phyloP scores from a whole-genome alignment of 1,140 invertebrate species.

The Mamestra configurata region DNA sequence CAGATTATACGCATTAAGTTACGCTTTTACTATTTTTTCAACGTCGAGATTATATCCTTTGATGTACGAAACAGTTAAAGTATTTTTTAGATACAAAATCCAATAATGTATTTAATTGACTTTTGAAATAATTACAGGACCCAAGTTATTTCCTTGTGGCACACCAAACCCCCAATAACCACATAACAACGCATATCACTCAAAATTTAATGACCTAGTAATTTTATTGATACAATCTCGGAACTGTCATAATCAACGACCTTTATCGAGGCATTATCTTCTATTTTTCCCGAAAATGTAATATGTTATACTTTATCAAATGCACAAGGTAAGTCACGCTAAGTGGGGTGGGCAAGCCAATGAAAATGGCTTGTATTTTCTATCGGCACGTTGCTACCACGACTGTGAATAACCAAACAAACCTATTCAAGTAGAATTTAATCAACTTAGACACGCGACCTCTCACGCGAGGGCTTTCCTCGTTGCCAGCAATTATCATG shows the following conservation, averaged over 20 bases:
- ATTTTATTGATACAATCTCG: conserved; percentile 20
- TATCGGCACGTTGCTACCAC: conserved; percentile 49
- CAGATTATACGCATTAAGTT: no score
- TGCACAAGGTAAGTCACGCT: conserved; percentile 44
- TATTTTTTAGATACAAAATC: not conserved
- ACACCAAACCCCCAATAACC: conserved; percentile 4
- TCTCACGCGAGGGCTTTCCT: conserved; percentile 50
- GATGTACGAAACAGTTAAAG: not conserved
- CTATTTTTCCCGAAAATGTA: conserved; percentile 18
- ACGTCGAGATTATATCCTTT: not conserved
- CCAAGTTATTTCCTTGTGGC: conserved; percentile 12
- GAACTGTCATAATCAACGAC: conserved; percentile 13
- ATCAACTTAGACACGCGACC: conserved; percentile 53
- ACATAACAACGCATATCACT: not conserved
- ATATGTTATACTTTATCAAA: conserved; percentile 29
- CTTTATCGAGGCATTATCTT: conserved; percentile 19
- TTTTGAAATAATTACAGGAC: not conserved
- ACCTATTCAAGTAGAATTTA: conserved; percentile 54
- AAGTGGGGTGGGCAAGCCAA: conserved; percentile 30
- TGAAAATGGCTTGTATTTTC: conserved; percentile 53
- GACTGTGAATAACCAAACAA: conserved; percentile 52
- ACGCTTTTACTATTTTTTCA: not conserved
- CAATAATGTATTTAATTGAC: not conserved
- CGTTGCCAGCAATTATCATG: conserved; percentile 50
- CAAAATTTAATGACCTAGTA: conserved; percentile 25